Percentiles rank a stretch among this genome's conserved stretches.
These are phyloP conservation scores for Oncopeltus fasciatus DNA, from an alignment of 1,140 invertebrate species.

Conservation along the genomic window DNA sequence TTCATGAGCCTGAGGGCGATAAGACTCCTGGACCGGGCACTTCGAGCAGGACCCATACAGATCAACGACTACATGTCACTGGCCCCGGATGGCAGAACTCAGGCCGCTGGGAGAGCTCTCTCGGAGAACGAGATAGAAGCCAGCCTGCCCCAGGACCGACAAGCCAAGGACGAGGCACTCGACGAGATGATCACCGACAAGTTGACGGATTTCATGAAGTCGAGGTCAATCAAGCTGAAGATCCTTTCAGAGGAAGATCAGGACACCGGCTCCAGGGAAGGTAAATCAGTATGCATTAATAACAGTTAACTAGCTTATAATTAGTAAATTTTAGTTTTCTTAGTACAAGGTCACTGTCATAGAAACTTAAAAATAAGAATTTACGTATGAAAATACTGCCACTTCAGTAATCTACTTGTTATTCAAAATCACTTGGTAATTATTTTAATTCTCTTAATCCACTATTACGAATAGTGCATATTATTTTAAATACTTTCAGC, in stretches of 20 bases:
- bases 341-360: not conserved
- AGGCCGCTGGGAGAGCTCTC: conserved; percentile 18
- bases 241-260: not conserved
- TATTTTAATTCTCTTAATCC: too few species aligned
- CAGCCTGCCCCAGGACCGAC: conserved; percentile 35
- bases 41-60: conserved; percentile 38
- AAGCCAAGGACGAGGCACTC: not conserved
- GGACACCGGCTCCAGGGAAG: not conserved
- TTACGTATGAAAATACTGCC: not conserved
- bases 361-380: not conserved
- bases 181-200: conserved; percentile 13
- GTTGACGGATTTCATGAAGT: not conserved
- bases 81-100: conserved; percentile 33
- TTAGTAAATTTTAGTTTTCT: not conserved
- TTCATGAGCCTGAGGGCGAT: conserved; percentile 59
- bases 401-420: not conserved
- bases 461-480: too few species aligned
- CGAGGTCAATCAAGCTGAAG: conserved; percentile 8
- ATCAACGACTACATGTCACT: conserved; percentile 53
- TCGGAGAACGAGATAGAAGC: conserved; percentile 47
- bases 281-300: not conserved
- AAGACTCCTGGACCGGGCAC: conserved; percentile 51
- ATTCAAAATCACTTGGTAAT: too few species aligned
- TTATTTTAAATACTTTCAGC: too few species aligned
- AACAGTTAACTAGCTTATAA: not conserved